Base-by-base conservation (phyloP, 2,797 vertebrate species). In the Ptychadena robeensis region DNA sequence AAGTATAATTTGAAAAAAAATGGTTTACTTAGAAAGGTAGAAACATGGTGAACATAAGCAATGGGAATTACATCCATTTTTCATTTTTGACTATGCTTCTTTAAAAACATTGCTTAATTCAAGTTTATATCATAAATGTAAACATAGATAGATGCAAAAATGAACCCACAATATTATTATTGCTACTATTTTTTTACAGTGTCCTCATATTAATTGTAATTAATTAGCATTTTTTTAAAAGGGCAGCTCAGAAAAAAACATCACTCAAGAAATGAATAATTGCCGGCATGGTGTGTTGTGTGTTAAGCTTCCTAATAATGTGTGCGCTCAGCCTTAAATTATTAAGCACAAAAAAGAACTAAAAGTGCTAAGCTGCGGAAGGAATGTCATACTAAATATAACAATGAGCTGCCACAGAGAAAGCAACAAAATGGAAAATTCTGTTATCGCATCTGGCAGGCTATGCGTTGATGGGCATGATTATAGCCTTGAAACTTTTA, bases 251-350 rank as follows among this genome's bases (percentile, higher is more conserved):
- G 87, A 82, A 82, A 73, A 37, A 87, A 88, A 84, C 0, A 9
- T 65, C 74, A 83, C 44, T 82, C 69, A 34, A 38, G 73, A 30
- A 40, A 22, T 88, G 73, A 85, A 80, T 81, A 67, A 3, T 79
- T 87, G 77, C 28, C 64, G 25, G 2, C 59, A 38, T 28, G 80
- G 48, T 9, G 28, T 57, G 78, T 7, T 85, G 79, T 6, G 85
- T 11, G 79, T 18, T 84, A 88, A 90, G 66, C 31, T 87, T 86
- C 85, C 35, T 85, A 79, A 86, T 68, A 88, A 77, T 38, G 34
- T 64, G 65, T 80, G 31, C 66, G 82, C 63, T 88, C 73, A 85
- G 81, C 68, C 37, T 85, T 82, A 89, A 82, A 69, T 48, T 66
- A 85, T 4, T 82, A 15, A 71, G 71, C 78, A 80, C 59, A 84